Conservation (phyloP, 2,797 vertebrate species). For the Semotilus atromaculatus region DNA sequence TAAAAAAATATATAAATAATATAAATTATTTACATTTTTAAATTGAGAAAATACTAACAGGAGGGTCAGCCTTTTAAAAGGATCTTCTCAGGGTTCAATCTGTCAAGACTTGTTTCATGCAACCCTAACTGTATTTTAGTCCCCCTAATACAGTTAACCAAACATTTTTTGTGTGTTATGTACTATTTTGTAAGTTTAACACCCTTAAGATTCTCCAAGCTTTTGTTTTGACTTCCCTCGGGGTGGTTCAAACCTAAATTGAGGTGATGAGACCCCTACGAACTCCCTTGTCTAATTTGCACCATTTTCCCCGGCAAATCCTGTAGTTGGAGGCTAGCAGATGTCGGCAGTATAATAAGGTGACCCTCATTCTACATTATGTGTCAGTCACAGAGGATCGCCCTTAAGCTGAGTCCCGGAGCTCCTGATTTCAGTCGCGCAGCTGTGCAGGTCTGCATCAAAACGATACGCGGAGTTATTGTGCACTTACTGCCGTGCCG, state of each 20-base stretch:
- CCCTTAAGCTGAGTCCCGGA: slow-evolving; percentile 34
- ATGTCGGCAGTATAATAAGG: slow-evolving; percentile 37
- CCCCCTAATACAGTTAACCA: not conserved
- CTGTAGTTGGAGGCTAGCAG: not conserved
- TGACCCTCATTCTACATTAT: slow-evolving; percentile 44
- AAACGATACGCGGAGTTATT: slow-evolving; percentile 22
- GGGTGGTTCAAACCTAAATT: slow-evolving; percentile 11
- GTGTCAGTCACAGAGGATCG: slow-evolving; percentile 30
- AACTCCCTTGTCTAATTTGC: slow-evolving; percentile 5
- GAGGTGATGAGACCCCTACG: slow-evolving; percentile 7
- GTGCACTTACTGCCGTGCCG: slow-evolving; percentile 16
- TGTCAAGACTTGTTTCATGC: not conserved
- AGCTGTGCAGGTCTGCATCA: slow-evolving; percentile 23
- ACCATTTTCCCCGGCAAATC: slow-evolving; percentile 3
- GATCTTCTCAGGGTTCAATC: not conserved
- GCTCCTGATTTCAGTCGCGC: not conserved
- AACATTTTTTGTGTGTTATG: not conserved
- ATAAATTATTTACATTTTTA: not conserved
- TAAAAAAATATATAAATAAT: not conserved
- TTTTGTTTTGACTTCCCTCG: not conserved
- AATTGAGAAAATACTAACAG: no score
- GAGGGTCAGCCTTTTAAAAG: not conserved
- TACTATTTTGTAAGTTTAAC: not conserved
- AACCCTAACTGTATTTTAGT: not conserved
- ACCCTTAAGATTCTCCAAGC: not conserved